These are phyloP conservation scores for Pachycephala philippinensis DNA, from an alignment of 2,113 vertebrate genomes.

Conservation along the genomic window DNA sequence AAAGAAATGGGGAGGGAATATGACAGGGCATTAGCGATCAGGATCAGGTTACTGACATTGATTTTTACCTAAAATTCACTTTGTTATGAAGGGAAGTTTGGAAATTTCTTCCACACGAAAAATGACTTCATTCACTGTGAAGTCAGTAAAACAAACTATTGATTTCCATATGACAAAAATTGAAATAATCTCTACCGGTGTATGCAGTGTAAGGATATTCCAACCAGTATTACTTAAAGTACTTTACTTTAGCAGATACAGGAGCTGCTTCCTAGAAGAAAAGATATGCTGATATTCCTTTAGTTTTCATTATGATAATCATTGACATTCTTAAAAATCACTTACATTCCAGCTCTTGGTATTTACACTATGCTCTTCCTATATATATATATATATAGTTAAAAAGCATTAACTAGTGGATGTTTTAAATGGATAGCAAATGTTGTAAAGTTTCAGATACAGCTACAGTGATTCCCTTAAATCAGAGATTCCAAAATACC, in stretches of 20 bases:
- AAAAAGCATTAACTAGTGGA: background rate
- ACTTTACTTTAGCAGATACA: background rate
- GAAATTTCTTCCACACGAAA: background rate
- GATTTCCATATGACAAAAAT: background rate
- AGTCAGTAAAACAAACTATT: background rate
- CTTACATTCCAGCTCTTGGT: background rate
- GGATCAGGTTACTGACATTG: background rate
- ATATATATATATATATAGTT: background rate
- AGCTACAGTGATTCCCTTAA: constrained; percentile 22
- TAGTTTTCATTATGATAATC: background rate
- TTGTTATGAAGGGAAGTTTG: background rate
- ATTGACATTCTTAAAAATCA: background rate
- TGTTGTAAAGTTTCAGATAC: background rate
- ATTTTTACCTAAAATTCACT: background rate
- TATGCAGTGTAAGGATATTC: background rate
- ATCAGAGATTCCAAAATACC: background rate
- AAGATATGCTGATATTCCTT: background rate
- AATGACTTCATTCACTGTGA: background rate
- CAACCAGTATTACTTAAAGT: background rate
- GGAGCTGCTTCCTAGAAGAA: background rate
- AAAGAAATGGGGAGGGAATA: background rate
- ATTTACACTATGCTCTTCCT: background rate
- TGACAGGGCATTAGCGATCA: background rate
- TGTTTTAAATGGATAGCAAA: background rate
- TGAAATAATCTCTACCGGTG: background rate